Conservation (phyloP, 2,888 invertebrate species). For the Psococerastis gibbosa region DNA sequence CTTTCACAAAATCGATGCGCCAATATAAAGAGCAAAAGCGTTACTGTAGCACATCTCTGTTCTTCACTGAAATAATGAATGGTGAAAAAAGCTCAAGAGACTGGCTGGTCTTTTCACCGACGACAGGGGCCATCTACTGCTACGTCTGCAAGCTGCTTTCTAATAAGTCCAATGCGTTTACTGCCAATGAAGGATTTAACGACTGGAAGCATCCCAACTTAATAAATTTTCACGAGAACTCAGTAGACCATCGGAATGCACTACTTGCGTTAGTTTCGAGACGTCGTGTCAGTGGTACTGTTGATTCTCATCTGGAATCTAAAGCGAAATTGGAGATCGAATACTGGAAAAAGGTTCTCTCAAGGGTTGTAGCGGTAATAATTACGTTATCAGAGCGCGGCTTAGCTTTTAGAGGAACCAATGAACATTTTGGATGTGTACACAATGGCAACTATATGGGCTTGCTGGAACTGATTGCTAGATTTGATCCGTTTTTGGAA, state of each 20-base stretch:
- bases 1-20: no score
- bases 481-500: slow-evolving; percentile 16
- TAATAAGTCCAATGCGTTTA: background rate
- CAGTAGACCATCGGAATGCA: background rate
- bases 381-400: slow-evolving; percentile 14
- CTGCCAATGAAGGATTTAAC: background rate
- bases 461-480: slow-evolving; percentile 14
- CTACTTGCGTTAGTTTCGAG: background rate
- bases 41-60: no score
- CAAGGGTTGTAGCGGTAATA: slow-evolving; percentile 14
- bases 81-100: no score
- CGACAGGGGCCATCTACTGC: no score
- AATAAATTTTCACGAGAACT: background rate
- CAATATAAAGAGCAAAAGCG: no score
- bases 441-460: slow-evolving; percentile 14
- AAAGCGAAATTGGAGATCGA: background rate
- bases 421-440: slow-evolving; percentile 15
- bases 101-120: no score
- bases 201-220: background rate
- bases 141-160: background rate
- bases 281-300: background rate
- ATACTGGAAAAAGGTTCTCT: slow-evolving; percentile 4
- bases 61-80: no score
- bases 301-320: background rate
- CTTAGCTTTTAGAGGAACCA: slow-evolving; percentile 14